Evolutionary conservation across 1,140 invertebrate species (phyloP).

Genomic region (Penaeus japonicus): DNA sequence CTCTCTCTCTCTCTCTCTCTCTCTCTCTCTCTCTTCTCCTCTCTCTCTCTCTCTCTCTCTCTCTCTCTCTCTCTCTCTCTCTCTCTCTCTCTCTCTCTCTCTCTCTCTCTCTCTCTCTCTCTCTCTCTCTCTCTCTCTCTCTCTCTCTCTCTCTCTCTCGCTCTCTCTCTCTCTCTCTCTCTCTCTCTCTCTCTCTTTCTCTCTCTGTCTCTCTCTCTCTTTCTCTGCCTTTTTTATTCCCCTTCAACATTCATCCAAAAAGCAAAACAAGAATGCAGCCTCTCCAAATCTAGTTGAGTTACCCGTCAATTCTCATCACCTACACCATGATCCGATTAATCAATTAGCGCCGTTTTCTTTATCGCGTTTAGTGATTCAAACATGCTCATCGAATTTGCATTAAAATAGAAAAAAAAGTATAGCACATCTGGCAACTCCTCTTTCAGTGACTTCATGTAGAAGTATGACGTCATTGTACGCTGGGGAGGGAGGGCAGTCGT

Average conservation of each 20-base stretch:
- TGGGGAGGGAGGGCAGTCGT: too few relatives aligned
- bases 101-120: neutral
- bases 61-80: neutral
- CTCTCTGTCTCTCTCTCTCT: neutral
- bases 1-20: neutral
- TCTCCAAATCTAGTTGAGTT: too few relatives aligned
- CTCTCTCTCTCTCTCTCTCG: neutral
- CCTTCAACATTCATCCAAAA: neutral
- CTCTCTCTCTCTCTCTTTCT: neutral
- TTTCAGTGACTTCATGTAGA: too few relatives aligned
- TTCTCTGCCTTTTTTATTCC: neutral
- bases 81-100: neutral
- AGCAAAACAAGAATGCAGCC: too few relatives aligned
- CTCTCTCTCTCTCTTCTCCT: neutral
- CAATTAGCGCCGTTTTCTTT: too few relatives aligned
- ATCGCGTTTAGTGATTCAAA: too few relatives aligned
- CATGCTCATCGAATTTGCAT: too few relatives aligned
- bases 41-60: neutral
- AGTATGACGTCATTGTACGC: too few relatives aligned
- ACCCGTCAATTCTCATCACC: too few relatives aligned
- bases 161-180: neutral
- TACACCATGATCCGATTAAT: too few relatives aligned
- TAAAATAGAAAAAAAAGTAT: too few relatives aligned
- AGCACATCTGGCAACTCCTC: too few relatives aligned
- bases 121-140: neutral